A percentile compares a stretch with the other conserved stretches of the same genome.
These are phyloP conservation scores for Ericerus pela DNA, from an alignment of 1,140 invertebrate genomes.

Conservation along the genomic window DNA sequence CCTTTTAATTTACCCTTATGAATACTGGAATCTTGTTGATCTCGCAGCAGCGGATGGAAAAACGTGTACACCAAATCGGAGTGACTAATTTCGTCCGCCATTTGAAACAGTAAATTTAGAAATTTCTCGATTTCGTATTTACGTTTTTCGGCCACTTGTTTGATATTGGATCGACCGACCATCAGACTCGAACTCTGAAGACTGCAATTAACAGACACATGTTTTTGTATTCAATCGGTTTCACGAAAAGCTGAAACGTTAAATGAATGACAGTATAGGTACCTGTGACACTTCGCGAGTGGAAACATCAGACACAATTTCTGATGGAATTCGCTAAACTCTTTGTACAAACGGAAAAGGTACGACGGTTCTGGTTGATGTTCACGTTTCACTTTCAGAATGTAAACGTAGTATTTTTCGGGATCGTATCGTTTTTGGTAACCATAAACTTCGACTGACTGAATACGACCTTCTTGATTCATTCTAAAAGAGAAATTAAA, in stretches of 20 bases:
- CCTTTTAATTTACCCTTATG: constrained; percentile 35
- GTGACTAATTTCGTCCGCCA: constrained; percentile 85
- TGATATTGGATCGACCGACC: constrained; percentile 82
- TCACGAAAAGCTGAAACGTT: not conserved
- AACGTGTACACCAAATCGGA: constrained; percentile 95
- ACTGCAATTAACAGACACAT: constrained; percentile 21
- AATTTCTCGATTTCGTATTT: constrained; percentile 75
- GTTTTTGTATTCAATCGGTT: not conserved
- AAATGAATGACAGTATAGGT: constrained; percentile 22
- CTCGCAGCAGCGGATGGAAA: constrained; percentile 86
- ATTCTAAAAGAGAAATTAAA: constrained; percentile 20
- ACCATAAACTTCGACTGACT: constrained; percentile 66
- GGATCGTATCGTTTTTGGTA: constrained; percentile 93
- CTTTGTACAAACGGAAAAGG: constrained; percentile 84
- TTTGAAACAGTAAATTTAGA: constrained; percentile 65
- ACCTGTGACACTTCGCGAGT: constrained; percentile 70
- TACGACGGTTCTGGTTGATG: constrained; percentile 68
- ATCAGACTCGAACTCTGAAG: constrained; percentile 57
- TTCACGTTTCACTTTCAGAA: constrained; percentile 70
- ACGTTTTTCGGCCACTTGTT: constrained; percentile 82
- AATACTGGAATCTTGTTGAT: constrained; percentile 66
- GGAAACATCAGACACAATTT: constrained; percentile 88
- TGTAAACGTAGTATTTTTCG: constrained; percentile 96
- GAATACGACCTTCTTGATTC: constrained; percentile 70
- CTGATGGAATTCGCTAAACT: constrained; percentile 91